Evolutionary conservation across 2,797 vertebrate species (phyloP).

Genomic region (Limosa lapponica): DNA sequence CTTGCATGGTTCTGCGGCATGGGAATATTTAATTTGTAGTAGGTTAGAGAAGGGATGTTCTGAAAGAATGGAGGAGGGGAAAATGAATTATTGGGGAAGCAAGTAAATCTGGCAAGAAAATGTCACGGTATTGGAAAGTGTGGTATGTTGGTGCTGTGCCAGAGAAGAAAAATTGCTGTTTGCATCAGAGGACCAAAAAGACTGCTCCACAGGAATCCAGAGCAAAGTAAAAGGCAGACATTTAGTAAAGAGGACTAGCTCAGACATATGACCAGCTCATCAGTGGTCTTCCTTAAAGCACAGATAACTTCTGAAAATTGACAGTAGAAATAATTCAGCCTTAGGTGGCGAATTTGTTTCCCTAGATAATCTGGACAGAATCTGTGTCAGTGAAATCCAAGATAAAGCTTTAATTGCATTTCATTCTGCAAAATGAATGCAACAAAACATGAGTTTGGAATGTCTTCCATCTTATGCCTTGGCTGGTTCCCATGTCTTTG

Average conservation of each 20-base stretch:
- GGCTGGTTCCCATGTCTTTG: not conserved
- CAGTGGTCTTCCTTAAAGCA: not conserved
- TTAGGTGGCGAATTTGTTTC: not conserved
- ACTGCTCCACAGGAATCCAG: not conserved
- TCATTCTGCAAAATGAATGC: not conserved
- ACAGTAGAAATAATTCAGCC: not conserved
- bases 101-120: not conserved
- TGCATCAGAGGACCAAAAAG: not conserved
- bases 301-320: not conserved
- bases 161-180: not conserved
- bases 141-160: not conserved
- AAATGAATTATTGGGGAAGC: fast-evolving
- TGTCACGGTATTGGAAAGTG: not conserved
- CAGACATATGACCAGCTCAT: not conserved
- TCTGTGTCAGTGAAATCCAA: not conserved
- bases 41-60: not conserved
- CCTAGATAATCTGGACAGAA: not conserved
- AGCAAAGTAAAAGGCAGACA: not conserved
- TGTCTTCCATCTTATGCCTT: not conserved
- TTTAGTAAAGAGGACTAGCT: not conserved
- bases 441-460: not conserved
- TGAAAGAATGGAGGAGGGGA: not conserved
- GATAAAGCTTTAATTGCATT: not conserved
- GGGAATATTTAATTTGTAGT: not conserved
- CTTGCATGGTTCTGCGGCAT: not conserved